A percentile compares a stretch with the other conserved stretches of the same genome.
Evolutionary conservation across 1,140 invertebrate genomes (phyloP).

Genomic region (Cepaea nemoralis): DNA sequence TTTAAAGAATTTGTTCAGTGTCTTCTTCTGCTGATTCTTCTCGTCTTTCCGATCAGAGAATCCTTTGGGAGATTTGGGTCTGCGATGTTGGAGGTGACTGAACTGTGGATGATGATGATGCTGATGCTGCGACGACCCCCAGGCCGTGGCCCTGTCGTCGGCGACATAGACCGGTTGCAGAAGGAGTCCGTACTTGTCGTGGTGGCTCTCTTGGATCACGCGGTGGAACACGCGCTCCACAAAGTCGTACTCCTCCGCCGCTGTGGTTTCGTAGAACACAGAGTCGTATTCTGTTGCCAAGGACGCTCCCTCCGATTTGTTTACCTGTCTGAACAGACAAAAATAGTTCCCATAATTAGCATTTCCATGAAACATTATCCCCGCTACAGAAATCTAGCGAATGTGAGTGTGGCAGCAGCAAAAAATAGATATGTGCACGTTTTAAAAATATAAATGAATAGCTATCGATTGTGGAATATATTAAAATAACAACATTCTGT

Average conservation of each 20-base stretch:
- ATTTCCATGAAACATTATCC: too few species aligned
- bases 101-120: neutral
- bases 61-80: conserved; percentile 61
- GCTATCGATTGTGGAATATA: too few species aligned
- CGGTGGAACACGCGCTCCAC: conserved; percentile 70
- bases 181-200: conserved; percentile 61
- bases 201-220: conserved; percentile 64
- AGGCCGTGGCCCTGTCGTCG: conserved; percentile 56
- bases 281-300: conserved; percentile 66
- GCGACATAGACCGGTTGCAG: conserved; percentile 65
- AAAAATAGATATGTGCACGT: too few species aligned
- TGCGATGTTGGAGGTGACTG: conserved; percentile 41
- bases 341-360: neutral
- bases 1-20: conserved; percentile 69
- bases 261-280: conserved; percentile 70
- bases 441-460: too few species aligned
- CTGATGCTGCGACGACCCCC: conserved; percentile 30
- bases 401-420: too few species aligned
- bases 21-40: conserved; percentile 63
- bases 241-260: conserved; percentile 70
- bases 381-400: too few species aligned
- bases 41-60: conserved; percentile 59
- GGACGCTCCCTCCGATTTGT: conserved; percentile 65
- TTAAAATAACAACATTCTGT: too few species aligned
- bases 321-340: conserved; percentile 65